phyloP scores from a whole-genome alignment of 2,888 invertebrate species.

The Furcula furcula region DNA sequence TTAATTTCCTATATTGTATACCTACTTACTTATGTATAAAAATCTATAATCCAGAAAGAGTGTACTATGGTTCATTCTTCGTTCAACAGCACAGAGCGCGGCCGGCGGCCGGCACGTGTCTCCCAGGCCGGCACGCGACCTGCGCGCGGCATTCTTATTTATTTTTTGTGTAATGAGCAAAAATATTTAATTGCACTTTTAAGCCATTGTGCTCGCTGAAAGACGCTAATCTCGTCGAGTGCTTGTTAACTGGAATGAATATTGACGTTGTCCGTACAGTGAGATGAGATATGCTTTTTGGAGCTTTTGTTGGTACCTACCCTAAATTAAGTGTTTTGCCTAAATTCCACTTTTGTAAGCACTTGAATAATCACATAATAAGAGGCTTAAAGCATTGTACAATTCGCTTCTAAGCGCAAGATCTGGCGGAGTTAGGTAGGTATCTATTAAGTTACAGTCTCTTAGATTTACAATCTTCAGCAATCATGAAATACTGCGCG shows the following conservation, averaged over 20 bases:
- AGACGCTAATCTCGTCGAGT: slow-evolving; percentile 49
- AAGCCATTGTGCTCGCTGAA: slow-evolving; percentile 35
- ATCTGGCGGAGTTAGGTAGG: no score
- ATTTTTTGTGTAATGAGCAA: slow-evolving; percentile 56
- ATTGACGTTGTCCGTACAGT: slow-evolving; percentile 34
- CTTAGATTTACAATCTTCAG: no score
- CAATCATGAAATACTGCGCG: no score
- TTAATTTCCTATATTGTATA: no score
- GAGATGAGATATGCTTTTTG: no score
- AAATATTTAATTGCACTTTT: slow-evolving; percentile 64
- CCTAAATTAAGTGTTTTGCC: no score
- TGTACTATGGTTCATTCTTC: slow-evolving; percentile 12
- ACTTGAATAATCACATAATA: no score
- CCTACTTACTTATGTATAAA: slow-evolving; percentile 14
- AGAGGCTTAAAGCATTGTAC: no score
- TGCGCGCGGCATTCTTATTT: slow-evolving; percentile 30
- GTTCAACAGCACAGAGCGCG: slow-evolving; percentile 22
- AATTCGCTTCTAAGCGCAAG: no score
- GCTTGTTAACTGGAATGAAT: slow-evolving; percentile 47
- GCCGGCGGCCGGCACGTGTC: slow-evolving; percentile 36
- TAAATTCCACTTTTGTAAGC: no score
- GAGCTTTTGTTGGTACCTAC: no score
- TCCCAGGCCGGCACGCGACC: slow-evolving; percentile 28
- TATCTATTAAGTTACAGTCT: no score
- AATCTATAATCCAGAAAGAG: slow-evolving; percentile 23